Evolutionary conservation across 2,797 vertebrate genomes (phyloP).

Genomic region (Mormyrops attenuatus): DNA sequence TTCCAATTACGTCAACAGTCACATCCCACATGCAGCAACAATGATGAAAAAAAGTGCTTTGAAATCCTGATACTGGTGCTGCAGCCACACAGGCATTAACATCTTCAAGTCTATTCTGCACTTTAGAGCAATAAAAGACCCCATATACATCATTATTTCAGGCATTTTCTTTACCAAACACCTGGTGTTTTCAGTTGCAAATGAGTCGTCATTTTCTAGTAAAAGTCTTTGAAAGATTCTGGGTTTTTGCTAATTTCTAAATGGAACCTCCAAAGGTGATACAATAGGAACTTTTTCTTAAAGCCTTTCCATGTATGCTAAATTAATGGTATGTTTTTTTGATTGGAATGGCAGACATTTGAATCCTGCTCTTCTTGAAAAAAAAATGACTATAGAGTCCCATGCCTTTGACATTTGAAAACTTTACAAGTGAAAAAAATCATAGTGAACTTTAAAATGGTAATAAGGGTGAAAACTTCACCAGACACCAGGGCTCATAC

Average conservation of each 20-base stretch:
- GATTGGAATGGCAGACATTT: neutral
- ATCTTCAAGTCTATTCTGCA: neutral
- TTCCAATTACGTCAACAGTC: neutral
- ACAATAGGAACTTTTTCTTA: neutral
- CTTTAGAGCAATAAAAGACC: constrained; percentile 6
- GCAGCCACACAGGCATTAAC: neutral
- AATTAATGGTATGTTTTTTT: neutral
- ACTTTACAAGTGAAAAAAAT: neutral
- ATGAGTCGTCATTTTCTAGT: neutral
- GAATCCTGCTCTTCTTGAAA: neutral
- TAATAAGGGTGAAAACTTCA: neutral
- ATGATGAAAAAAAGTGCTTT: neutral
- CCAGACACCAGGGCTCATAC: neutral
- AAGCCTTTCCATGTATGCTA: neutral
- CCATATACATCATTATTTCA: constrained; percentile 3
- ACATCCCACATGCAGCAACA: neutral
- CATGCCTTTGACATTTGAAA: neutral
- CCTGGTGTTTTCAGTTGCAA: constrained; percentile 11
- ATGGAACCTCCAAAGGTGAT: neutral
- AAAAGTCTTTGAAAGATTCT: neutral
- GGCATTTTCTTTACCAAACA: neutral
- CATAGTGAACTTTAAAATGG: constrained; percentile 5
- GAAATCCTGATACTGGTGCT: neutral
- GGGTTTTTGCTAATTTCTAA: constrained; percentile 5
- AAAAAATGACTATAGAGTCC: neutral